Conservation (phyloP, 2,113 vertebrate genomes). For the Spea multiplicata region DNA sequence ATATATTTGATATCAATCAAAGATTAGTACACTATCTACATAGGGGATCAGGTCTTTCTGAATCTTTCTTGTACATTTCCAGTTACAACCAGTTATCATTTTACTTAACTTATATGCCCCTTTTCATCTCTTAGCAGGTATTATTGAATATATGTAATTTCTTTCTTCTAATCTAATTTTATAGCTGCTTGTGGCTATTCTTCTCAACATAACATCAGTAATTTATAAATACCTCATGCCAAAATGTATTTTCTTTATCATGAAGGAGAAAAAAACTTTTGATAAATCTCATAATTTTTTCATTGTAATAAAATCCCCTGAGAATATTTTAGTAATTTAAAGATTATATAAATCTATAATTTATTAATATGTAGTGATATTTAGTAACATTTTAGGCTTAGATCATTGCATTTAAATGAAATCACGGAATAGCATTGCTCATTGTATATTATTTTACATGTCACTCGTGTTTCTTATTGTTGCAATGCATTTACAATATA, state of each 20-base stretch:
- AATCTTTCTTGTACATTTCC: constrained; percentile 2
- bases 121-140: constrained; percentile 40
- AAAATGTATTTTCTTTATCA: constrained; percentile 40
- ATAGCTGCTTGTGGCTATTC: constrained; percentile 35
- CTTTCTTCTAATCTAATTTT: constrained; percentile 42
- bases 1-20: not conserved
- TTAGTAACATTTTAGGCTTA: constrained; percentile 45
- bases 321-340: constrained; percentile 44
- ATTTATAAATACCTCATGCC: constrained; percentile 46
- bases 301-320: constrained; percentile 42
- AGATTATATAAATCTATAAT: constrained; percentile 47
- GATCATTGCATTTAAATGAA: constrained; percentile 40
- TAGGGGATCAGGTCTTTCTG: not conserved
- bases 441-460: constrained; percentile 37
- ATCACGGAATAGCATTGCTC: constrained; percentile 36
- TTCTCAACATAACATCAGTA: constrained; percentile 21
- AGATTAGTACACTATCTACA: not conserved
- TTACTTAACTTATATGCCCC: constrained; percentile 25
- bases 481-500: no score
- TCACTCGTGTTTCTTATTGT: constrained; percentile 5
- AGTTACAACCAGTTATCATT: constrained; percentile 27
- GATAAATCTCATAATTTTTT: constrained; percentile 44
- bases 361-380: constrained; percentile 46
- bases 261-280: constrained; percentile 40
- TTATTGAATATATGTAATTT: constrained; percentile 48